Evolutionary conservation across 2,797 vertebrate genomes (phyloP).

Genomic region (Garrulus glandarius): DNA sequence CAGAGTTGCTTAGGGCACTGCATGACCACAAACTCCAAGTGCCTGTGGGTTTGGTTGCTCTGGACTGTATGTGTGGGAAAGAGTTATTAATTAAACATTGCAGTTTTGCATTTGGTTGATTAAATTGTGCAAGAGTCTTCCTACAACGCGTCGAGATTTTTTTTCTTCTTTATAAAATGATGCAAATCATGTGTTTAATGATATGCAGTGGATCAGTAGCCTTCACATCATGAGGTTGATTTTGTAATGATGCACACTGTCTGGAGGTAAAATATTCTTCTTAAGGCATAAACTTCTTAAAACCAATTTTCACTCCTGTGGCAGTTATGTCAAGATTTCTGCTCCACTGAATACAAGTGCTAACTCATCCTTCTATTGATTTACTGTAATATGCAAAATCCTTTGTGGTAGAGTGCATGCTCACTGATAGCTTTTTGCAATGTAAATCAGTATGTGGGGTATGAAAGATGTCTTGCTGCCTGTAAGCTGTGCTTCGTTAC

Average conservation of each 20-base stretch:
- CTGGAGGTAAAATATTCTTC: not conserved
- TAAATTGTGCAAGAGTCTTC: conserved; percentile 5
- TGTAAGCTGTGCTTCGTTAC: not conserved
- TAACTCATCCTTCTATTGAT: not conserved
- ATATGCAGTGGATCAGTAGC: not conserved
- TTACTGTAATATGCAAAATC: not conserved
- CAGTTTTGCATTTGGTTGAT: conserved; percentile 9
- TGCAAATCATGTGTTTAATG: not conserved
- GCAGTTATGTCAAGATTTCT: not conserved
- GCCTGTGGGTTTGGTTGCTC: not conserved
- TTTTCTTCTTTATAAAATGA: not conserved
- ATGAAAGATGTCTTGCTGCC: not conserved
- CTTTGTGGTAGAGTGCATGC: not conserved
- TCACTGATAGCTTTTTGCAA: not conserved
- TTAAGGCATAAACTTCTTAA: not conserved
- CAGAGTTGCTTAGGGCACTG: not conserved
- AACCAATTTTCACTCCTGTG: not conserved
- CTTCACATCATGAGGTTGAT: not conserved
- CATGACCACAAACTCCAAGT: not conserved
- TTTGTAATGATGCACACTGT: not conserved
- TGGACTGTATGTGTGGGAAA: not conserved
- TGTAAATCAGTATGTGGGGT: not conserved
- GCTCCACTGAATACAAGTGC: not conserved
- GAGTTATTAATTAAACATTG: not conserved
- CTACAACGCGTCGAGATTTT: not conserved